phyloP scores from a whole-genome alignment of 2,888 invertebrate species.

The Xestia c-nigrum region DNA sequence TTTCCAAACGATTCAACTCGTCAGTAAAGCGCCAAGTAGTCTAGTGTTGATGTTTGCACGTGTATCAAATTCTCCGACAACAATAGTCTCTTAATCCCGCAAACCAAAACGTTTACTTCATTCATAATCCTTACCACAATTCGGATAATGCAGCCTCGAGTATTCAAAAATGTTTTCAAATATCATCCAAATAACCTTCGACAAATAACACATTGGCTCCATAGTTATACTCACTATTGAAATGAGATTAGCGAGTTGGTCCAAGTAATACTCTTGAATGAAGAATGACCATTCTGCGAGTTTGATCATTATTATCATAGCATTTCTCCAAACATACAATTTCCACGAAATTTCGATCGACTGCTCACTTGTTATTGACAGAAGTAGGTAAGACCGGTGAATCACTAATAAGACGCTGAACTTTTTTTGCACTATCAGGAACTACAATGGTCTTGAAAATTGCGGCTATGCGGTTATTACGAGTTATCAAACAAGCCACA shows the following conservation, averaged over 20 bases:
- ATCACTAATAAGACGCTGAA: neutral
- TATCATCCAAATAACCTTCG: neutral
- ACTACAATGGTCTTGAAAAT: neutral
- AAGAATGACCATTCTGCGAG: conserved; percentile 29
- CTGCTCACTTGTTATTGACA: conserved; percentile 41
- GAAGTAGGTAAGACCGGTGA: neutral
- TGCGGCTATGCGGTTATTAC: neutral
- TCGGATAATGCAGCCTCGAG: neutral
- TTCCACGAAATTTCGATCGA: conserved; percentile 45
- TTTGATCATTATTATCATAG: neutral
- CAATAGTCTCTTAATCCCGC: conserved; percentile 12
- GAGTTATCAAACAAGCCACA: neutral
- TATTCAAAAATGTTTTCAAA: conserved; percentile 31
- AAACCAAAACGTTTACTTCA: conserved; percentile 11
- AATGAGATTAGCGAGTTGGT: conserved; percentile 32
- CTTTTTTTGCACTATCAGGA: neutral
- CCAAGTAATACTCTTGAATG: conserved; percentile 41
- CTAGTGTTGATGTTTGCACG: conserved; percentile 7
- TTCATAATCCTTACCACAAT: conserved; percentile 45
- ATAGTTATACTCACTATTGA: conserved; percentile 25
- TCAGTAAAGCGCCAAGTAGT: conserved; percentile 26
- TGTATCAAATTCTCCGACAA: conserved; percentile 9
- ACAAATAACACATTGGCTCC: conserved; percentile 11
- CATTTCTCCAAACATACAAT: neutral
- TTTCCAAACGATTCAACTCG: neutral